Conservation (phyloP, 1,140 invertebrate genomes). For the Steinernema khuongi region DNA sequence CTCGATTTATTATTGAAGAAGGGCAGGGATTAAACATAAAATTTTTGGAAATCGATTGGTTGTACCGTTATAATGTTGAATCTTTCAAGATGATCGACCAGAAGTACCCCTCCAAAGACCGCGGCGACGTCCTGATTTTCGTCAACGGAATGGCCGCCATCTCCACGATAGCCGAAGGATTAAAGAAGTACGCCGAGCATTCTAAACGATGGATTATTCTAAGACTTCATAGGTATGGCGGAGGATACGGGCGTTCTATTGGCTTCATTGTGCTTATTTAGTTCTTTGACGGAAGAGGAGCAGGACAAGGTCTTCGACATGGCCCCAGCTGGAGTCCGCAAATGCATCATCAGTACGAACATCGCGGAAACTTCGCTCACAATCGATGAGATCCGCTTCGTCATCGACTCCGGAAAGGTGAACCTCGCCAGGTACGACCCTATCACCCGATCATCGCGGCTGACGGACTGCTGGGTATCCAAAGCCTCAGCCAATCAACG, state of each 20-base stretch:
- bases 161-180: constrained; percentile 76
- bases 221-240: constrained; percentile 71
- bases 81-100: constrained; percentile 71
- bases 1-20: background rate
- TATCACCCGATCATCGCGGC: constrained; percentile 45
- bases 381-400: constrained; percentile 95
- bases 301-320: constrained; percentile 98
- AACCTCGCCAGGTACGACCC: constrained; percentile 53
- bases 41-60: background rate
- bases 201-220: constrained; percentile 86
- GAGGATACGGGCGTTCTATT: background rate
- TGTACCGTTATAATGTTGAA: constrained; percentile 1
- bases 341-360: constrained; percentile 98
- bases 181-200: constrained; percentile 73
- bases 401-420: constrained; percentile 76
- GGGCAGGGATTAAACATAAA: background rate
- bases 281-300: constrained; percentile 80
- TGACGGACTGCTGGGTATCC: constrained; percentile 78
- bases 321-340: constrained; percentile 84
- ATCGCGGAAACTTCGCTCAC: constrained; percentile 98
- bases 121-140: constrained; percentile 92
- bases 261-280: constrained; percentile 31
- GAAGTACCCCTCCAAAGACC: constrained; percentile 69
- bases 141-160: constrained; percentile 93
- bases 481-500: constrained; percentile 93